These are phyloP conservation scores for Rhopilema esculentum DNA, from an alignment of 30 jellyfish, hydroid and myxozoan species.

Conservation along the genomic window DNA sequence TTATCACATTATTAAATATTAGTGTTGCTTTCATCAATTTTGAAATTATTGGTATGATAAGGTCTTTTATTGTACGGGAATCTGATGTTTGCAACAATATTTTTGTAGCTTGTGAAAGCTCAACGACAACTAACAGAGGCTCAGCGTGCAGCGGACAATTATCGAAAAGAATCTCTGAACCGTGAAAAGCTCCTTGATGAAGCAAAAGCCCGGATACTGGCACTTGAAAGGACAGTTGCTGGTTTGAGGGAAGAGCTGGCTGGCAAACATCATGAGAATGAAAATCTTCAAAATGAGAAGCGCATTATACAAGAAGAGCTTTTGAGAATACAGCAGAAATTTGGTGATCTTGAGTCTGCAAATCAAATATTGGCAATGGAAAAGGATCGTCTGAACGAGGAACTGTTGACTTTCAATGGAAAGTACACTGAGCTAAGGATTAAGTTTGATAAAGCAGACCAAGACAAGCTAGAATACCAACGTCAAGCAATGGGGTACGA, in stretches of 20 bases:
- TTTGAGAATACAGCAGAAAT: slow-evolving; percentile 86
- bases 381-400: slow-evolving; percentile 93
- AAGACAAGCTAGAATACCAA: slow-evolving; percentile 91
- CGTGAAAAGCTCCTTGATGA: slow-evolving; percentile 89
- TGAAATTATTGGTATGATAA: too few relatives aligned
- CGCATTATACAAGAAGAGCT: slow-evolving; percentile 93
- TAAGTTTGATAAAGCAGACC: slow-evolving; percentile 91
- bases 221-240: slow-evolving; percentile 84
- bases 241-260: slow-evolving; percentile 85
- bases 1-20: too few relatives aligned
- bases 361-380: slow-evolving; percentile 91
- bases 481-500: slow-evolving; percentile 97
- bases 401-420: slow-evolving; percentile 90
- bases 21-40: too few relatives aligned
- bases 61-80: too few relatives aligned
- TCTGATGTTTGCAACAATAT: not conserved
- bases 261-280: slow-evolving; percentile 85
- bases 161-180: slow-evolving; percentile 85
- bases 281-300: slow-evolving; percentile 75
- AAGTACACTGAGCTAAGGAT: slow-evolving; percentile 93
- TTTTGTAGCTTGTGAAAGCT: slow-evolving; percentile 55
- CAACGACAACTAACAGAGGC: slow-evolving; percentile 94
- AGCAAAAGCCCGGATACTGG: slow-evolving; percentile 85
- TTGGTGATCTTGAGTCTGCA: slow-evolving; percentile 97
- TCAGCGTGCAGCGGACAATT: slow-evolving; percentile 89